These are phyloP conservation scores for Ctenopoma kingsleyae DNA, from an alignment of 2,797 vertebrate genomes.

Conservation along the genomic window DNA sequence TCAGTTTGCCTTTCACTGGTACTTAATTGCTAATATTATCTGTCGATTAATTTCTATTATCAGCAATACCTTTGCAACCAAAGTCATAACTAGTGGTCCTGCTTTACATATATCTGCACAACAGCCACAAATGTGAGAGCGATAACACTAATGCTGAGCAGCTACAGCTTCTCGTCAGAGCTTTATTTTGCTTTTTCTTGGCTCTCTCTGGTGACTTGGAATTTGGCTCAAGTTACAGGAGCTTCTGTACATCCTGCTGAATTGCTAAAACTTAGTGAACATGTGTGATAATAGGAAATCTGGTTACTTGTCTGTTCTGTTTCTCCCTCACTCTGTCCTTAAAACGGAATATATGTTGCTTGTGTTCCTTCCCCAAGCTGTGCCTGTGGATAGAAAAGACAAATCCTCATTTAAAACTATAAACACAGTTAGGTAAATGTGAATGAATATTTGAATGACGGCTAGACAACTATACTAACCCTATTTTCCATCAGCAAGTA, in stretches of 20 bases:
- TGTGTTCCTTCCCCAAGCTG: constrained; percentile 56
- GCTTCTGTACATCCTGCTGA: constrained; percentile 23
- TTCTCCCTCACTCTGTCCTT: constrained; percentile 31
- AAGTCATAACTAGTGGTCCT: constrained; percentile 15
- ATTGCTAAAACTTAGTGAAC: constrained; percentile 38
- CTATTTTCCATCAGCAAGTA: constrained; percentile 88
- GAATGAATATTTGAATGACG: neutral
- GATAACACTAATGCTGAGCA: constrained; percentile 12
- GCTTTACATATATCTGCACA: neutral
- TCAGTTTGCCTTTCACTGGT: constrained; percentile 15
- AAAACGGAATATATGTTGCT: constrained; percentile 19
- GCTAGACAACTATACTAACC: constrained; percentile 52
- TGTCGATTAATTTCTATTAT: neutral
- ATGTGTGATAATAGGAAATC: constrained; percentile 12
- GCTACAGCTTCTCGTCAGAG: constrained; percentile 29
- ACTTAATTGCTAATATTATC: neutral
- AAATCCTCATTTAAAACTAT: constrained; percentile 6
- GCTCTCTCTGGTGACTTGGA: constrained; percentile 14
- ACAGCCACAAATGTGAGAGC: constrained; percentile 10
- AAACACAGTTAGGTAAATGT: neutral
- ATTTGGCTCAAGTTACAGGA: constrained; percentile 54
- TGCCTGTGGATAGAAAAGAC: constrained; percentile 58
- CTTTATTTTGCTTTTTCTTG: constrained; percentile 33
- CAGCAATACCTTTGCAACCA: constrained; percentile 17
- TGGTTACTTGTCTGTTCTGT: constrained; percentile 17